Conservation (phyloP, 92 coral and sea anemone genomes). For the Pocillopora meandrina region DNA sequence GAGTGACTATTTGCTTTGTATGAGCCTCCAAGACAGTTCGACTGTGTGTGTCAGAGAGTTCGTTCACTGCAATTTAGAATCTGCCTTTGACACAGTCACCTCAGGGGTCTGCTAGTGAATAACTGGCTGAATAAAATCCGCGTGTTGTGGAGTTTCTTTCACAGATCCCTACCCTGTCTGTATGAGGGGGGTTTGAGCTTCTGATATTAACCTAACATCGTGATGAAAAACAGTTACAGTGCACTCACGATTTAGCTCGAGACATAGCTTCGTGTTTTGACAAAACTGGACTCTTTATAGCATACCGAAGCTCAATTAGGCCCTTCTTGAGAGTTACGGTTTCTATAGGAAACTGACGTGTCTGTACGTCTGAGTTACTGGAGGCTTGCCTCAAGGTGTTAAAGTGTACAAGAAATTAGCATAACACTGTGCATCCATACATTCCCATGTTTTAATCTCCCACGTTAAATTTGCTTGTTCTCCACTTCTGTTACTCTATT, state of each 20-base stretch:
- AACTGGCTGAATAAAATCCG: constrained; percentile 16
- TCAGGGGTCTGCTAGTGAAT: constrained; percentile 33
- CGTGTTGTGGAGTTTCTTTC: constrained; percentile 27
- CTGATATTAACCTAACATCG: constrained; percentile 2
- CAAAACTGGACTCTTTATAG: neutral
- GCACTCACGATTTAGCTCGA: neutral
- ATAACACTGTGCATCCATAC: constrained; percentile 31
- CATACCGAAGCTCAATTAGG: constrained; percentile 3
- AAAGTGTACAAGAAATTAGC: constrained; percentile 22
- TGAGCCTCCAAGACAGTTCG: neutral
- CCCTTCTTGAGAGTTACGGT: neutral
- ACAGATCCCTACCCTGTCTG: constrained; percentile 41
- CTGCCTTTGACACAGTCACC: constrained; percentile 13
- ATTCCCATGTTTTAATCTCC: constrained; percentile 40
- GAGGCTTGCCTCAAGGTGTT: constrained; percentile 23
- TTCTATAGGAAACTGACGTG: neutral
- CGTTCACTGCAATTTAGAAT: constrained; percentile 22
- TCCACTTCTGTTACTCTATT: constrained; percentile 32
- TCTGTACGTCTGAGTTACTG: neutral
- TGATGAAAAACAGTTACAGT: constrained; percentile 7
- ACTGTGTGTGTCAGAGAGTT: neutral
- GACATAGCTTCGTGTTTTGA: neutral
- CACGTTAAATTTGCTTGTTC: constrained; percentile 13
- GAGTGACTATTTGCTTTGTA: neutral
- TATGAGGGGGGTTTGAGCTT: constrained; percentile 3